These are phyloP conservation scores for Dolichopus griseipennis DNA, from an alignment of 2,888 invertebrate species.

Conservation along the genomic window DNA sequence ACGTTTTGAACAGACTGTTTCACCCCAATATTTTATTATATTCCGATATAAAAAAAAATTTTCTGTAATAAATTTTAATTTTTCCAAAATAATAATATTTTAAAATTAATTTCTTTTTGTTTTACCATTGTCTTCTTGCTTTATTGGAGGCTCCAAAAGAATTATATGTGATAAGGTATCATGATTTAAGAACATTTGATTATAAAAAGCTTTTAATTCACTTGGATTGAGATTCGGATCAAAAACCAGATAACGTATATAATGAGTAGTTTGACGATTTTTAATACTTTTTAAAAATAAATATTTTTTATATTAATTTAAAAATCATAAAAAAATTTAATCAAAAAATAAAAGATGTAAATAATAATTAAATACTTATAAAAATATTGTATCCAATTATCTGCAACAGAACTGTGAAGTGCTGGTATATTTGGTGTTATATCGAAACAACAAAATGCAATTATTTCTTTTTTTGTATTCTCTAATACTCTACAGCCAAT, in stretches of 20 bases:
- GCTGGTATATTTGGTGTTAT: slow-evolving; percentile 50
- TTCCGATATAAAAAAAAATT: too few relatives aligned
- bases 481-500: neutral
- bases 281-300: too few relatives aligned
- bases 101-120: too few relatives aligned
- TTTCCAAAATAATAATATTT: too few relatives aligned
- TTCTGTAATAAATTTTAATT: too few relatives aligned
- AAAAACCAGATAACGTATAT: slow-evolving; percentile 31
- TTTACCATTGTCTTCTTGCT: neutral
- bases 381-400: slow-evolving; percentile 48
- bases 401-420: slow-evolving; percentile 50
- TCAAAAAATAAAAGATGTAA: too few relatives aligned
- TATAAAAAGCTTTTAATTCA: neutral
- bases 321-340: too few relatives aligned
- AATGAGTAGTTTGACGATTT: too few relatives aligned
- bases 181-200: slow-evolving; percentile 8
- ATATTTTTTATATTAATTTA: too few relatives aligned
- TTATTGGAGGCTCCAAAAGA: neutral
- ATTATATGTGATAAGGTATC: slow-evolving; percentile 3
- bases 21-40: too few relatives aligned
- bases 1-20: too few relatives aligned
- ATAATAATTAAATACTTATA: slow-evolving; percentile 42
- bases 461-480: neutral
- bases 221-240: slow-evolving; percentile 42
- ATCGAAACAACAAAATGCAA: slow-evolving; percentile 37